A percentile compares a stretch with the other conserved stretches of the same genome.
phyloP scores from a whole-genome alignment of 2,113 vertebrate genomes.

The Prionailurus bengalensis region DNA sequence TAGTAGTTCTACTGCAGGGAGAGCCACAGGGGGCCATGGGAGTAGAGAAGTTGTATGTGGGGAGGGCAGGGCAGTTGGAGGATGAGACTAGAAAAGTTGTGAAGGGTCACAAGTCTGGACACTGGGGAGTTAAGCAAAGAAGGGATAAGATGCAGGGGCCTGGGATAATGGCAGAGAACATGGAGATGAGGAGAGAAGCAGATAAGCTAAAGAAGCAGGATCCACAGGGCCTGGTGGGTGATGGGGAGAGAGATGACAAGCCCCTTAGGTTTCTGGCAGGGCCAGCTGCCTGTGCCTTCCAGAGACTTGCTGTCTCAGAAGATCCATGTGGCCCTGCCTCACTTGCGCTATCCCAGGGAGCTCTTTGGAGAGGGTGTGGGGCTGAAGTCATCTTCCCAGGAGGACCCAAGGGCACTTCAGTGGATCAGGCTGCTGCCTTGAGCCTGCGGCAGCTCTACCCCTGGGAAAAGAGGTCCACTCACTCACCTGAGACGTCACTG shows the following conservation, averaged over 20 bases:
- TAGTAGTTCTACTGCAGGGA: neutral
- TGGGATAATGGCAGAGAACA: neutral
- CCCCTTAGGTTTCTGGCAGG: neutral
- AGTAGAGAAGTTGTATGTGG: neutral
- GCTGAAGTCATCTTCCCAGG: neutral
- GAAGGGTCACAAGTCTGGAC: neutral
- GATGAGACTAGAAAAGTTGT: neutral
- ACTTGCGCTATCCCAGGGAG: neutral
- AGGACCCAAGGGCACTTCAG: neutral
- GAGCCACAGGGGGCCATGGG: neutral
- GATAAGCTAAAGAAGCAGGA: neutral
- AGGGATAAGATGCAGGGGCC: neutral
- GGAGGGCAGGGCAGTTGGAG: neutral
- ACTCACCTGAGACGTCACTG: neutral
- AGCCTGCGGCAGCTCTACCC: neutral
- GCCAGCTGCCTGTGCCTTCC: neutral
- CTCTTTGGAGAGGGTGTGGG: neutral
- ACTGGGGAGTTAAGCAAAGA: conserved; percentile 1
- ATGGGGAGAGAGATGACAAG: neutral
- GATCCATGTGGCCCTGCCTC: neutral
- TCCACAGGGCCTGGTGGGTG: neutral
- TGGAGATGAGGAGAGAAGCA: neutral
- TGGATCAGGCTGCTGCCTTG: neutral
- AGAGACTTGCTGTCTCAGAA: neutral
- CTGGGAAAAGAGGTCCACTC: neutral